Evolutionary conservation across 2,888 invertebrate genomes (phyloP).

Genomic region (Stenotaenia linearis): DNA sequence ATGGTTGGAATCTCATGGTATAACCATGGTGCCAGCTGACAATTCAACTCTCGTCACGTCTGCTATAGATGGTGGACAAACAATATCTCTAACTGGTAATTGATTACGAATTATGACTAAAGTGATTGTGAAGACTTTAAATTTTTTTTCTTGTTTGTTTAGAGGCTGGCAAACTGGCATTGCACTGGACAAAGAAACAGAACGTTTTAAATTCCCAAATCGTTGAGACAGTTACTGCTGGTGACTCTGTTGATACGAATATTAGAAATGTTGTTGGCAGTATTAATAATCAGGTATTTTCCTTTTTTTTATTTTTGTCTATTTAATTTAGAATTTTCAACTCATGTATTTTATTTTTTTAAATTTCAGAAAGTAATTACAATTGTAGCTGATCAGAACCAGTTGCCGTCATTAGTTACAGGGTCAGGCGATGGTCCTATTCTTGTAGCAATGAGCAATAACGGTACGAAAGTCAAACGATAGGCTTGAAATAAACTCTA

Average conservation of each 20-base stretch:
- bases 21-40: conserved; percentile 76
- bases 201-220: neutral
- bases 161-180: conserved; percentile 50
- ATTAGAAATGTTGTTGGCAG: conserved; percentile 34
- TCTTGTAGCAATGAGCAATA: conserved; percentile 34
- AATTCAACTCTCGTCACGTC: conserved; percentile 66
- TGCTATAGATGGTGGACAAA: conserved; percentile 78
- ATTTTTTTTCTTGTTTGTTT: conserved; percentile 32
- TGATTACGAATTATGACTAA: too few species aligned
- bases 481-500: neutral
- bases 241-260: conserved; percentile 11
- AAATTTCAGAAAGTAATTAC: conserved; percentile 35
- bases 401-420: conserved; percentile 32
- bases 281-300: conserved; percentile 33
- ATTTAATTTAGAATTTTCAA: too few species aligned
- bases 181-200: conserved; percentile 47
- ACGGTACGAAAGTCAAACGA: neutral
- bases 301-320: too few species aligned
- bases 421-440: conserved; percentile 30
- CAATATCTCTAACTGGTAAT: conserved; percentile 64
- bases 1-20: conserved; percentile 76
- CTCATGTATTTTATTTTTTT: too few species aligned
- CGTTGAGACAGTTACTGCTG: neutral
- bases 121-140: too few species aligned
- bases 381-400: conserved; percentile 35